Percentiles rank a stretch among this genome's conserved stretches.
phyloP scores from a whole-genome alignment of 2,888 invertebrate species.

The Sericinus montela region DNA sequence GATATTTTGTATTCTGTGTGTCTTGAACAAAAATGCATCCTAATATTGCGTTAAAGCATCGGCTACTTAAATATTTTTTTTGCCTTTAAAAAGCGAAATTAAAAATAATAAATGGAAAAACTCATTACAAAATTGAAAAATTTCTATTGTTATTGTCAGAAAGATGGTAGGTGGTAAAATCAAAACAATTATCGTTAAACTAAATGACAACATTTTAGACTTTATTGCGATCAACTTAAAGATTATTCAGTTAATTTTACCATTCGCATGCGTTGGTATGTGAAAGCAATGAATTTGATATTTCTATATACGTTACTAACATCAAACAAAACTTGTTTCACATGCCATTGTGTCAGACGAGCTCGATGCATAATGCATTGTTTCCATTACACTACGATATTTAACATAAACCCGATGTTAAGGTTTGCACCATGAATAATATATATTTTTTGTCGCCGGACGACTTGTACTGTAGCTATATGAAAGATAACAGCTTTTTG shows the following conservation, averaged over 20 bases:
- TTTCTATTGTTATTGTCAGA: conserved; percentile 39
- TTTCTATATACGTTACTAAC: conserved; percentile 61
- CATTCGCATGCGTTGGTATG: background rate
- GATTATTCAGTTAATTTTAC: background rate
- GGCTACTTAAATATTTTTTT: conserved; percentile 56
- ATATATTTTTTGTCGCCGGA: conserved; percentile 60
- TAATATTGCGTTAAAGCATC: conserved; percentile 72
- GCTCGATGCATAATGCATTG: conserved; percentile 71
- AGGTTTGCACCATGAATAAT: conserved; percentile 73
- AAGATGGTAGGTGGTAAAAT: conserved; percentile 21
- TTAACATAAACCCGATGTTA: conserved; percentile 76
- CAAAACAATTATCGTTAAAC: conserved; percentile 9
- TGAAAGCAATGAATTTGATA: conserved; percentile 38
- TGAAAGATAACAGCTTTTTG: conserved; percentile 46
- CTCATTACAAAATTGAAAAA: conserved; percentile 53
- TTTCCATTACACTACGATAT: conserved; percentile 77
- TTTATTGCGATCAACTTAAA: background rate
- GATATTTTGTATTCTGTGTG: conserved; percentile 66
- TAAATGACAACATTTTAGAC: conserved; percentile 1
- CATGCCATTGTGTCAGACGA: conserved; percentile 71
- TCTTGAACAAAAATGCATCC: conserved; percentile 62
- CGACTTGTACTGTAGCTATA: conserved; percentile 37
- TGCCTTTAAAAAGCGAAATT: conserved; percentile 41
- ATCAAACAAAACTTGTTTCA: conserved; percentile 65
- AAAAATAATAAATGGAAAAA: conserved; percentile 50